phyloP scores from a whole-genome alignment of 2,888 invertebrate species.

The Latrodectus elegans region DNA sequence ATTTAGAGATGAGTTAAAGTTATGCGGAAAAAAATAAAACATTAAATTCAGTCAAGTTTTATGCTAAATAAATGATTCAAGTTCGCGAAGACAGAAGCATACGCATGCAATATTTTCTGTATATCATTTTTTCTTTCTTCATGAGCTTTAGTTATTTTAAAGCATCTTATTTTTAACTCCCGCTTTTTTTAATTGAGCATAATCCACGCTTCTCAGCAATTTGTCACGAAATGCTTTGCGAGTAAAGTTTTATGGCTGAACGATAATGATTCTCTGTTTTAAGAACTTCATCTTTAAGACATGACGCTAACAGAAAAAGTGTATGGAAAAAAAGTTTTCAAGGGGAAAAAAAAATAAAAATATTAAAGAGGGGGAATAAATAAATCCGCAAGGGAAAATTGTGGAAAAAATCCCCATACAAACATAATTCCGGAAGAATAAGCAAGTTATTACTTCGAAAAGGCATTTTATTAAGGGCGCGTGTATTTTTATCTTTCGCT shows the following conservation, averaged over 20 bases:
- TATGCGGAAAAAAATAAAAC: too few relatives aligned
- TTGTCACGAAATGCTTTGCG: slow-evolving; percentile 52
- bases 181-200: slow-evolving; percentile 48
- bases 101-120: background rate
- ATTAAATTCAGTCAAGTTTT: too few relatives aligned
- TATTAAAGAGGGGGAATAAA: slow-evolving; percentile 1
- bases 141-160: too few relatives aligned
- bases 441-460: slow-evolving; percentile 65
- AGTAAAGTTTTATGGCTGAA: slow-evolving; percentile 56
- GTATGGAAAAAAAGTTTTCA: background rate
- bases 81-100: background rate
- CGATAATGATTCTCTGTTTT: slow-evolving; percentile 59
- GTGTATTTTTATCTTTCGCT: slow-evolving; percentile 31
- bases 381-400: slow-evolving; percentile 14
- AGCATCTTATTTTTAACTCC: background rate
- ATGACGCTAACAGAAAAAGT: slow-evolving; percentile 2
- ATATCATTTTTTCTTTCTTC: background rate
- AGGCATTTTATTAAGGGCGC: slow-evolving; percentile 59
- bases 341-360: slow-evolving; percentile 24
- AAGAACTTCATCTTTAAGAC: slow-evolving; percentile 39
- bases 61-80: background rate
- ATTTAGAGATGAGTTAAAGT: too few relatives aligned
- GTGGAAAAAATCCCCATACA: slow-evolving; percentile 29
- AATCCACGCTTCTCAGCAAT: slow-evolving; percentile 41
- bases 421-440: slow-evolving; percentile 62